These are phyloP conservation scores for Platalea minor DNA, from an alignment of 2,797 vertebrate species.

Conservation along the genomic window DNA sequence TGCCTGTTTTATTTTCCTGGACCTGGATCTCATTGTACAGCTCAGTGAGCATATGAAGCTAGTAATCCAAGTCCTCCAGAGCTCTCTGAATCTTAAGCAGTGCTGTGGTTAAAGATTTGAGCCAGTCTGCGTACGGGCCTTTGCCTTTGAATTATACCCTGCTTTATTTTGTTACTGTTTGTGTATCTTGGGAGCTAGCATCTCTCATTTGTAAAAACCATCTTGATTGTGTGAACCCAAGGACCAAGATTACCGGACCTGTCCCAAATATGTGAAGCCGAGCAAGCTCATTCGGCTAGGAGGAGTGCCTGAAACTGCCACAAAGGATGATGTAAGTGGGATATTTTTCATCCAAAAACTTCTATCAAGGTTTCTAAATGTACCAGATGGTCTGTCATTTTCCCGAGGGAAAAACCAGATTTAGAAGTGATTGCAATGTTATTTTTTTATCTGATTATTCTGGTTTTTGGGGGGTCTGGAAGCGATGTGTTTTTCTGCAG, in stretches of 20 bases:
- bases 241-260: conserved; percentile 82
- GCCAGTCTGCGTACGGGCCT: neutral
- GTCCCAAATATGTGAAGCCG: conserved; percentile 84
- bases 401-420: conserved; percentile 1
- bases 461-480: neutral
- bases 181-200: neutral
- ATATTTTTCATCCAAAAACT: neutral
- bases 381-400: neutral
- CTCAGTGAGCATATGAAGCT: neutral
- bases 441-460: neutral
- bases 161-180: neutral
- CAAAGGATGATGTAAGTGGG: conserved; percentile 89
- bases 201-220: conserved; percentile 53
- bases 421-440: neutral
- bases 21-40: neutral
- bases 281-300: conserved; percentile 90
- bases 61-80: neutral
- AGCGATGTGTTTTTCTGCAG: neutral
- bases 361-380: neutral
- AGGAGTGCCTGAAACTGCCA: conserved; percentile 93
- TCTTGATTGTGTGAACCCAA: conserved; percentile 69
- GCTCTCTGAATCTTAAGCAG: neutral
- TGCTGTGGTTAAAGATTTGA: neutral
- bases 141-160: neutral
- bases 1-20: neutral